These are phyloP conservation scores for Danio rerio DNA, from an alignment of 2,113 vertebrate genomes.

Conservation along the genomic window GRCz12tu NC_133195.1:30858001-30858500, in stretches of 20 bases:
- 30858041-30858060: neutral
- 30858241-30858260: conserved; percentile 39
- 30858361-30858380: conserved; percentile 23
- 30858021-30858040: conserved; percentile 1
- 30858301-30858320: conserved; percentile 48
- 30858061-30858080: neutral
- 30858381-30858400: conserved; percentile 17
- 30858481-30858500: no score
- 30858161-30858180: conserved; percentile 44
- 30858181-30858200: conserved; percentile 53
- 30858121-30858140: conserved; percentile 22
- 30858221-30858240: conserved; percentile 40
- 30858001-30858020: conserved; percentile 31
- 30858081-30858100: conserved; percentile 26
- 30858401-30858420: conserved; percentile 7
- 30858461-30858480: no score
- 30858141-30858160: neutral
- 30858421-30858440: neutral
- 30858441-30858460: neutral
- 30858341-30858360: conserved; percentile 36
- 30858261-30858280: conserved; percentile 30
- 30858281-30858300: conserved; percentile 8
- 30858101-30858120: neutral
- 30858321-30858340: conserved; percentile 51
- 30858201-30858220: conserved; percentile 14